Conservation (phyloP, 2,797 vertebrate species). For the Poeciliopsis gracilis region DNA sequence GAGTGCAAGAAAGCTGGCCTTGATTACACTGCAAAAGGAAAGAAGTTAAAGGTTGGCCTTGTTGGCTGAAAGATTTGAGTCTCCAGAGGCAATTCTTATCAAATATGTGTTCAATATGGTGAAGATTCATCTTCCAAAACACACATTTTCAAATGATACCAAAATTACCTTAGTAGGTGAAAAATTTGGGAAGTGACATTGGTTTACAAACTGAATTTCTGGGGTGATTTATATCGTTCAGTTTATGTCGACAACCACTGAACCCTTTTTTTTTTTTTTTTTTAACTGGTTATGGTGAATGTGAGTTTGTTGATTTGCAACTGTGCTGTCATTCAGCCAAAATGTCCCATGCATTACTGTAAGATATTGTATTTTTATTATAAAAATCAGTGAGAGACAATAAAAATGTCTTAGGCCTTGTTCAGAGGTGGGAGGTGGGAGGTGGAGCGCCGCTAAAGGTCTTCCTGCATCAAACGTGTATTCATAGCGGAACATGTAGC, state of each 20-base stretch:
- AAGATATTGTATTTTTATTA: not conserved
- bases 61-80: not conserved
- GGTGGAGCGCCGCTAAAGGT: not conserved
- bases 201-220: not conserved
- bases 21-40: slow-evolving; percentile 33
- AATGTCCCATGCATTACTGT: not conserved
- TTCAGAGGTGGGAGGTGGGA: not conserved
- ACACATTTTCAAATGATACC: not conserved
- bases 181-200: not conserved
- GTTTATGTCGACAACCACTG: not conserved
- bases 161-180: not conserved
- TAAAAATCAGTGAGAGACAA: not conserved
- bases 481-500: not conserved
- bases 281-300: not conserved
- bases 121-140: not conserved
- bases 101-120: not conserved
- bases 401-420: not conserved
- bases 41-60: not conserved
- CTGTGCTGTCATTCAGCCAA: not conserved
- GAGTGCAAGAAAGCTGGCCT: slow-evolving; percentile 40
- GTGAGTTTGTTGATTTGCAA: not conserved
- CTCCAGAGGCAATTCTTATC: not conserved
- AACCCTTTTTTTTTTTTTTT: not conserved
- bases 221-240: not conserved
- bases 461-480: not conserved